phyloP scores from a whole-genome alignment of 2,797 vertebrate species.

The Thaleichthys pacificus region DNA sequence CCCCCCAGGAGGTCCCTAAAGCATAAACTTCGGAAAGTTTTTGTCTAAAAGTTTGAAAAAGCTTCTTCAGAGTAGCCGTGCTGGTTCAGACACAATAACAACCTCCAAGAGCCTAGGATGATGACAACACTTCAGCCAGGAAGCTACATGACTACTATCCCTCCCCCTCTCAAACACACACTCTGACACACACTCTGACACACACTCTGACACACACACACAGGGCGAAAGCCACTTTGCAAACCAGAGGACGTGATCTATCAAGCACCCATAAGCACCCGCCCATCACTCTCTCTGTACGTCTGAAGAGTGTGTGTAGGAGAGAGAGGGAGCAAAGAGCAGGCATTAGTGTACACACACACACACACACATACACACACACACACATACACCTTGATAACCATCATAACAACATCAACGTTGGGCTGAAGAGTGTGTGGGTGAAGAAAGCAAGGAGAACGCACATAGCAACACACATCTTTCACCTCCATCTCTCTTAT shows the following conservation, averaged over 20 bases:
- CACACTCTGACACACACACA: not conserved
- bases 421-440: conserved; percentile 24
- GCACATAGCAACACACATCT: not conserved
- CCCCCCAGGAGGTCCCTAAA: no score
- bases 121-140: not conserved
- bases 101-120: not conserved
- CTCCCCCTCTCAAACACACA: not conserved
- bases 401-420: not conserved
- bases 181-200: not conserved
- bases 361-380: no score
- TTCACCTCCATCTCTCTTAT: not conserved
- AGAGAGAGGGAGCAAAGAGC: conserved; percentile 28
- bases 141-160: not conserved
- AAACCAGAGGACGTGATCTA: conserved; percentile 45
- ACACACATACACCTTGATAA: conserved; percentile 10
- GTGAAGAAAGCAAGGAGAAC: conserved; percentile 23
- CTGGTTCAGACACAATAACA: not conserved
- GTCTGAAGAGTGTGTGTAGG: conserved; percentile 46
- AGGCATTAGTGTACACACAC: not conserved
- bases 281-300: conserved; percentile 42
- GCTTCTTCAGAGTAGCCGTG: not conserved
- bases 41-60: not conserved
- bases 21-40: not conserved
- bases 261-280: conserved; percentile 45
- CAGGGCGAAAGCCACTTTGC: conserved; percentile 38